phyloP scores from a whole-genome alignment of 2,113 vertebrate species.

The Callipepla squamata region DNA sequence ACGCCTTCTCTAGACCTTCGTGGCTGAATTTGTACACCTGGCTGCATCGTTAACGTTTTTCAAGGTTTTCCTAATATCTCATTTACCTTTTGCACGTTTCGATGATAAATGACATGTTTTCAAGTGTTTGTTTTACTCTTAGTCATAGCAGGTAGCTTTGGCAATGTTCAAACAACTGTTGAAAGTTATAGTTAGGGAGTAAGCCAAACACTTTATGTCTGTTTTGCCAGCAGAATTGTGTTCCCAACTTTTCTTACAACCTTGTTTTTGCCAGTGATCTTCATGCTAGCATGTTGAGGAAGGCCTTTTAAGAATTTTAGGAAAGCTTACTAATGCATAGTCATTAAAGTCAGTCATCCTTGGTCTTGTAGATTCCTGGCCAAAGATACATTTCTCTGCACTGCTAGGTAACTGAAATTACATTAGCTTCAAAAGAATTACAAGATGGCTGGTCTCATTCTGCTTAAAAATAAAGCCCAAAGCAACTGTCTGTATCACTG shows the following conservation, averaged over 20 bases:
- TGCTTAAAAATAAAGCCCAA: background rate
- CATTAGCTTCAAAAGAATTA: background rate
- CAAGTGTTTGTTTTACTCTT: background rate
- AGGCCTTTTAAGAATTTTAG: background rate
- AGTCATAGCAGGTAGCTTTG: background rate
- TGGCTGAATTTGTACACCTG: background rate
- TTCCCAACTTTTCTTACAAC: background rate
- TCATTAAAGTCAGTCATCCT: background rate
- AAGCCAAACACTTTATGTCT: background rate
- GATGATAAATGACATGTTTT: background rate
- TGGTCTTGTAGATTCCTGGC: background rate
- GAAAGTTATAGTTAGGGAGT: background rate
- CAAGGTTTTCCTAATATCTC: background rate
- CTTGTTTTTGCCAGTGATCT: background rate
- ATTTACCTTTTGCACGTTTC: background rate
- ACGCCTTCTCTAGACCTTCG: background rate
- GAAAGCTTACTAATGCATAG: background rate
- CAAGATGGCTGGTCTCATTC: background rate
- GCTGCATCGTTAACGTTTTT: background rate
- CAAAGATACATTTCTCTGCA: background rate
- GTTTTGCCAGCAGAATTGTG: background rate
- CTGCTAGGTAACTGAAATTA: background rate
- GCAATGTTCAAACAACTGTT: background rate
- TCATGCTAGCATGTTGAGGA: background rate
- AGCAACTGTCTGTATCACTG: background rate